Conservation (phyloP, 2,113 vertebrate genomes). For the Clarias gariepinus region DNA sequence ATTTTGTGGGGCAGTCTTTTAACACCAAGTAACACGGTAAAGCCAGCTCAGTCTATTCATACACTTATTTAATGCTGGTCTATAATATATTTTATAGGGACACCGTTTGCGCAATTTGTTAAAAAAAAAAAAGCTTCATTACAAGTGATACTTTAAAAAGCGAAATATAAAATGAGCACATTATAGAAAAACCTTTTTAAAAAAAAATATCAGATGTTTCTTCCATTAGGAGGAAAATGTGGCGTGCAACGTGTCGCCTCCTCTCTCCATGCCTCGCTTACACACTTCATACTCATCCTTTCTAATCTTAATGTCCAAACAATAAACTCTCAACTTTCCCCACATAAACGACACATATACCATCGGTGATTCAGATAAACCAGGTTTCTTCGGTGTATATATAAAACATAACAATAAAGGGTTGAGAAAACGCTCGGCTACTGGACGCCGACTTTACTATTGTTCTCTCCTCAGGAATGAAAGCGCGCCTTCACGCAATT, state of each 20-base stretch:
- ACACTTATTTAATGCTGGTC: not conserved
- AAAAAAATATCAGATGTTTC: not conserved
- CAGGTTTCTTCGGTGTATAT: not conserved
- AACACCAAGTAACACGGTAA: too few relatives aligned
- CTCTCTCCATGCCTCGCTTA: not conserved
- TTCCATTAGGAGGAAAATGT: constrained; percentile 2
- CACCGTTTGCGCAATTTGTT: not conserved
- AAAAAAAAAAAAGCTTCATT: not conserved
- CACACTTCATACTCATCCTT: not conserved
- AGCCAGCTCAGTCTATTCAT: not conserved
- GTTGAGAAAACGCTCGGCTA: not conserved
- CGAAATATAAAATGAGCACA: too few relatives aligned
- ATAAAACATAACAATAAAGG: not conserved
- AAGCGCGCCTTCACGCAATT: not conserved
- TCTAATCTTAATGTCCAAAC: not conserved
- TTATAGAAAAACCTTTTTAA: too few relatives aligned
- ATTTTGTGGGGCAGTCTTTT: too few relatives aligned
- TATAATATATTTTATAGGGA: not conserved
- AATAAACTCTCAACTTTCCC: not conserved
- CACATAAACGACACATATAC: not conserved
- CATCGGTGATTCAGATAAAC: not conserved
- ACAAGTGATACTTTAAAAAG: not conserved
- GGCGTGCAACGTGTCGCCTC: constrained; percentile 42
- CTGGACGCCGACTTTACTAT: constrained; percentile 34
- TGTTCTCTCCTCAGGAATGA: constrained; percentile 36